Evolutionary conservation across 2,888 invertebrate genomes (phyloP), one percentile per base, ranked within the genome.

Genomic region (Cyaniris semiargus): DNA sequence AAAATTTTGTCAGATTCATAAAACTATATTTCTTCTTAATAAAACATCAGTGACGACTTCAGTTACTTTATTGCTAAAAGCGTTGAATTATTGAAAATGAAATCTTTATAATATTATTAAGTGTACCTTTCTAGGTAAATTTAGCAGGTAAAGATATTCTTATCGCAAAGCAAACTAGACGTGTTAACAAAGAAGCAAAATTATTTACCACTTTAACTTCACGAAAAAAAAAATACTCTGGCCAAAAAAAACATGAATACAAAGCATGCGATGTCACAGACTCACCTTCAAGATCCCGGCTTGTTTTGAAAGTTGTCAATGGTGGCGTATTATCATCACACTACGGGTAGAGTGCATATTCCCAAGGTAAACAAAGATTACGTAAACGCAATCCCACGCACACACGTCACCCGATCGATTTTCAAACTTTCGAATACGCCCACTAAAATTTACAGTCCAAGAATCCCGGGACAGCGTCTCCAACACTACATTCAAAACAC

Each of bases 281-380:
- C 84, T 84, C 80, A 84, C 84, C 84, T 79, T 77, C 79, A 76
- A 77, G 78, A 78, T 76, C 78, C 76, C 72, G 66, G 72, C 76
- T 77, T 80, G 78, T 80, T 81, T 81, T 82, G 82, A 83, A 82
- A 81, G 80, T 81, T 82, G 79, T 81, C 79, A 80, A 81, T 78
- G 79, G 76, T 72, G 83, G 82, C 77, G 77, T 80, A 79, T 78
- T 76, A 81, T 82, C 84, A 83, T 83, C 83, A 85, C 86, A 87
- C 85, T 81, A 84, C 84, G 83, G 83, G 86, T 88, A 87, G 88
- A 86, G 89, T 92, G 92, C 93, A 92, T 76, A 90, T 91, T 90
- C 87, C 91, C 90, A 93, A 93, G 90, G 93, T 93, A 94, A 94
- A 94, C 93, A 94, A 94, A 93, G 89, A 93, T 94, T 93, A 93